Conservation (phyloP, 1,140 invertebrate species). For the Hycleus phaleratus region DNA sequence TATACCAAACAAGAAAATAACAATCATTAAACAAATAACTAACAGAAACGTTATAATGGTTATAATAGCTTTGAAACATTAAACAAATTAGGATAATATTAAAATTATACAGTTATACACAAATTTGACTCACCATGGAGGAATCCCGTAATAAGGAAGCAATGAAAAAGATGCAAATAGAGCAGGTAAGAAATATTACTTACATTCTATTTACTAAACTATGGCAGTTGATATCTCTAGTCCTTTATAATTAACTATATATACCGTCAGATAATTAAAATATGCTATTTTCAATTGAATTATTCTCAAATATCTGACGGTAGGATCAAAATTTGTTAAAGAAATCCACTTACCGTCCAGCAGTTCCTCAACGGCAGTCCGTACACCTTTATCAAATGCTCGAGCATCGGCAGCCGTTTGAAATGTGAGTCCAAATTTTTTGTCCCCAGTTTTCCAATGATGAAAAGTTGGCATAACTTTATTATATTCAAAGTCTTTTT, state of each 20-base stretch:
- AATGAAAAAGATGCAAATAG: conserved; percentile 47
- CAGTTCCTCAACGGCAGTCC: conserved; percentile 82
- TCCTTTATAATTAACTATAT: not conserved
- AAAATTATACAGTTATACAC: too few relatives aligned
- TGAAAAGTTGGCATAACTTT: conserved; percentile 98
- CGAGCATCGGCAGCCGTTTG: conserved; percentile 87
- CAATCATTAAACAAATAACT: conserved; percentile 2
- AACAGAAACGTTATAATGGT: not conserved
- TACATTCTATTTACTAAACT: conserved; percentile 23
- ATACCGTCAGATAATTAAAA: not conserved
- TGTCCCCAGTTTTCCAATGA: conserved; percentile 93
- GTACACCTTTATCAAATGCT: conserved; percentile 88
- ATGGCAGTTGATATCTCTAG: not conserved
- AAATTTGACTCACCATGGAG: conserved; percentile 47
- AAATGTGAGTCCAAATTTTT: conserved; percentile 92
- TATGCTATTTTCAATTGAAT: not conserved
- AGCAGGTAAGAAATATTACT: conserved; percentile 52
- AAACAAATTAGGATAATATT: too few relatives aligned
- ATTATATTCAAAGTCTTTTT: conserved; percentile 94
- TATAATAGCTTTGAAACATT: not conserved
- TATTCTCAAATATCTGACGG: too few relatives aligned
- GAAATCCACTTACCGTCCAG: conserved; percentile 67
- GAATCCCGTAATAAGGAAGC: conserved; percentile 53
- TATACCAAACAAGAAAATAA: conserved; percentile 17
- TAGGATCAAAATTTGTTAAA: not conserved